Base-by-base conservation (phyloP, 2,888 invertebrate genomes). In the Pandemis corylana region DNA sequence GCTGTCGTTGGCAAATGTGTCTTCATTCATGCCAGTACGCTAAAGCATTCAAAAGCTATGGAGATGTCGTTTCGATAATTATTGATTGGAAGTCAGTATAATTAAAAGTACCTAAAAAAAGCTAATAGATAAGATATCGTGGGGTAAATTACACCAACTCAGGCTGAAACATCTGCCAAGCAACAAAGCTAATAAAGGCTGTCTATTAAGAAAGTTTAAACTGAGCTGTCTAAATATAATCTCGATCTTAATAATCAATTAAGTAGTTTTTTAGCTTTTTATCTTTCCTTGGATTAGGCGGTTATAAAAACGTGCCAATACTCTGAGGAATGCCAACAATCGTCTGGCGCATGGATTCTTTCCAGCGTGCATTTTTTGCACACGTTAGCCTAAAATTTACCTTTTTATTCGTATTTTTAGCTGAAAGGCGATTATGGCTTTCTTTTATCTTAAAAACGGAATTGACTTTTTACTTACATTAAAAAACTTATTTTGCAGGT, bases 1-100 rank as follows among this genome's bases (percentile, higher is more conserved):
- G 85, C 89, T 89, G 91, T 92, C 90, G 90, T 87, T 92, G 91
- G 93, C 92, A 92, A 93, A 92, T 92, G 93, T 90, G 90, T 91
- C 93, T 93, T 91, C 93, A 93, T 93, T 93, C 94, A 93, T 92
- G 91, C 88, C 86, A 86, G 85, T 82, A 83, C 83, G 82, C 80
- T 77, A 79, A 78, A 74, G 83, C 78, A 87, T 83, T 84, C 75
- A 76, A 78, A 80, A 86, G 78, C 82, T 76, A 78, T 91, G 79
- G 92, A 93, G 92, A 82, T 79, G 84, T 71, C 77, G 51, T 56
- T 64, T 36, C 42, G 61, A 64, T 71, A 20, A 67, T 76, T 65
- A 69, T 72, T 79, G 72, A 78, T 68, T 78, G 53, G 44, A 66
- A 61, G 61, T 66, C 61, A 51, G 61, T 67, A 42, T 44, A 53